Base-by-base conservation (phyloP, 2,113 vertebrate genomes). In the Psophia crepitans region DNA sequence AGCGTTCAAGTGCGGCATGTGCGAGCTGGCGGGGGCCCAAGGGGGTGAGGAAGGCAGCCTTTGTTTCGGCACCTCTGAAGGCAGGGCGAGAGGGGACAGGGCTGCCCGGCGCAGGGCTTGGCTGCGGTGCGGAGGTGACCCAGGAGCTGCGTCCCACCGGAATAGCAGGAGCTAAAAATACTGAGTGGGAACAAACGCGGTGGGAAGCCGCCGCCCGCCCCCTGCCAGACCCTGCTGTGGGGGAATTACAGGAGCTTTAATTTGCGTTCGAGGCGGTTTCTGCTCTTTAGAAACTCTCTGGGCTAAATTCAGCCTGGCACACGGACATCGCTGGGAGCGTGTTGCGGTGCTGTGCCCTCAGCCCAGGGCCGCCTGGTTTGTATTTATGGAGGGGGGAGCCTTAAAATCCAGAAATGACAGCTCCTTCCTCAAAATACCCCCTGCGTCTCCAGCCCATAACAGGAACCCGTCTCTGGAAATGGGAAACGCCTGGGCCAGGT, bases 401-500 rank as follows among this genome's bases (percentile, higher is more conserved):
- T 75, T 64, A 30, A 87, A 71, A 82, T 19, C 14, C 26, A 75
- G 53, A 60, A 71, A 35, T 2, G 4, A 11, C 46, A n/a, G 15
- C 21, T n/a, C 30, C 48, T 64, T 46, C 43, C 77, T 51, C 48
- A 41, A 54, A 70, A 85, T 28, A 21, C 4, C 33, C 11, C 12
- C 39, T 54, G 16, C 5, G 24, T 39, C 26, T 2, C 0, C 1
- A 70, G 71, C 5, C 16, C 27, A 0, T 4, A 33, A 27, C 0
- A 8, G 73, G 49, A 54, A 74, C 9, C 28, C 28, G 51, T 37
- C 48, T 1, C 3, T 19, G 69, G 35, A 18, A 43, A 49, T 48
- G 73, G 41, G 23, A 46, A 71, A 13, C 0, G 6, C 43, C 66
- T 20, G 73, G 44, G 13, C n/a, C n/a, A 14, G 70, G 60, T 58